Conservation (phyloP, 2,888 invertebrate species). For the Ichneumoninae sp. region DNA sequence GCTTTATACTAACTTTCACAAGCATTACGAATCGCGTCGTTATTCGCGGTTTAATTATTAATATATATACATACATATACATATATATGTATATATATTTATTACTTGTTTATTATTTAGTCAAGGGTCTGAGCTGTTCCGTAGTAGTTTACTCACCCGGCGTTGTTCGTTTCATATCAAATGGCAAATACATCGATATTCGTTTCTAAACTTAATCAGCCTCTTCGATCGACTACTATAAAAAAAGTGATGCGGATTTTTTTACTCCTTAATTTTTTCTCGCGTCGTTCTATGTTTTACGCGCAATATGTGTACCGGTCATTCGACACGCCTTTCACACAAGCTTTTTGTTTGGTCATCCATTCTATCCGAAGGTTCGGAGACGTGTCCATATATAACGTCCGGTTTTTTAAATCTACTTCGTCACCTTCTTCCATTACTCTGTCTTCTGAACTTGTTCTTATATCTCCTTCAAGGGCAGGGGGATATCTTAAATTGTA, state of each 20-base stretch:
- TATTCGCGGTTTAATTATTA: conserved; percentile 18
- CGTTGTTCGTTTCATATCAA: conserved; percentile 65
- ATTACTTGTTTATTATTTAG: conserved; percentile 24
- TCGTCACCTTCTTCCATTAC: background rate
- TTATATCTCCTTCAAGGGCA: conserved; percentile 13
- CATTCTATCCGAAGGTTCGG: conserved; percentile 13
- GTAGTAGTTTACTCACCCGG: conserved; percentile 4
- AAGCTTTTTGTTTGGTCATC: conserved; percentile 14
- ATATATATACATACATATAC: conserved; percentile 7
- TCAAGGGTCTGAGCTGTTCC: conserved; percentile 42
- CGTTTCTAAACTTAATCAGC: conserved; percentile 76
- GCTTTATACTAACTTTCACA: conserved; percentile 52
- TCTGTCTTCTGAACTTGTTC: conserved; percentile 12
- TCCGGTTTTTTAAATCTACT: conserved; percentile 30
- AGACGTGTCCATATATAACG: conserved; percentile 13
- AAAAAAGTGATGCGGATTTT: conserved; percentile 71
- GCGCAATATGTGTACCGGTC: conserved; percentile 33
- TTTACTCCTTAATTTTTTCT: conserved; percentile 23
- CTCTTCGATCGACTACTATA: conserved; percentile 77
- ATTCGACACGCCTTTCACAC: conserved; percentile 45
- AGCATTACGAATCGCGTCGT: conserved; percentile 48
- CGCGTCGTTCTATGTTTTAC: conserved; percentile 17
- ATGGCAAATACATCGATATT: conserved; percentile 67
- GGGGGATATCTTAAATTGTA: conserved; percentile 53
- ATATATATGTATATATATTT: background rate